Evolutionary conservation across 2,113 vertebrate species (phyloP).

Genomic region (Stictonetta naevosa): DNA sequence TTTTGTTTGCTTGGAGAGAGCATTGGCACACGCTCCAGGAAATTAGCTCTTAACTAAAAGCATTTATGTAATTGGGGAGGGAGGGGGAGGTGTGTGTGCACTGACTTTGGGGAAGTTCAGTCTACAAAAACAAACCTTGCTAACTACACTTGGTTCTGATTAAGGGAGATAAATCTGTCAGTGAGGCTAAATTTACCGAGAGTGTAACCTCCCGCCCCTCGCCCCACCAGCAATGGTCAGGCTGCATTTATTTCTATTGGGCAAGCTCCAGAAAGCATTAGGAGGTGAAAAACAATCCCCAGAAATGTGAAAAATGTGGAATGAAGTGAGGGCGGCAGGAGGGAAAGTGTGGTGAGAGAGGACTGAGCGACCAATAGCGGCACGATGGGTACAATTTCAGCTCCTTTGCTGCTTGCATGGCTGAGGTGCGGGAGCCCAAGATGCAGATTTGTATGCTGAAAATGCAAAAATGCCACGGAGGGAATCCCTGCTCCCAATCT

Average conservation of each 20-base stretch:
- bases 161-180: conserved; percentile 57
- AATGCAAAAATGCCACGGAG: neutral
- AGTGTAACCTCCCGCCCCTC: neutral
- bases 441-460: neutral
- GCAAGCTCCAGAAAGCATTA: conserved; percentile 2
- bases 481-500: neutral
- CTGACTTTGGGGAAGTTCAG: conserved; percentile 43
- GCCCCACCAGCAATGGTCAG: neutral
- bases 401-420: neutral
- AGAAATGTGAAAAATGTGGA: conserved; percentile 57
- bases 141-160: conserved; percentile 36
- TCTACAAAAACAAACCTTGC: conserved; percentile 45
- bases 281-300: conserved; percentile 45
- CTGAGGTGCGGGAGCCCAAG: neutral
- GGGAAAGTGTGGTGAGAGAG: neutral
- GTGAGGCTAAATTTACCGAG: conserved; percentile 32
- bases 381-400: neutral
- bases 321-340: neutral
- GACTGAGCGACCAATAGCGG: neutral
- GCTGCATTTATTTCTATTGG: conserved; percentile 52
- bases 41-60: conserved; percentile 14
- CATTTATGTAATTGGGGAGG: conserved; percentile 11
- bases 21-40: neutral
- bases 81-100: neutral
- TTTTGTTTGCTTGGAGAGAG: conserved; percentile 17